Base-by-base conservation (phyloP, 2,888 invertebrate species). In the Erebia aethiops region DNA sequence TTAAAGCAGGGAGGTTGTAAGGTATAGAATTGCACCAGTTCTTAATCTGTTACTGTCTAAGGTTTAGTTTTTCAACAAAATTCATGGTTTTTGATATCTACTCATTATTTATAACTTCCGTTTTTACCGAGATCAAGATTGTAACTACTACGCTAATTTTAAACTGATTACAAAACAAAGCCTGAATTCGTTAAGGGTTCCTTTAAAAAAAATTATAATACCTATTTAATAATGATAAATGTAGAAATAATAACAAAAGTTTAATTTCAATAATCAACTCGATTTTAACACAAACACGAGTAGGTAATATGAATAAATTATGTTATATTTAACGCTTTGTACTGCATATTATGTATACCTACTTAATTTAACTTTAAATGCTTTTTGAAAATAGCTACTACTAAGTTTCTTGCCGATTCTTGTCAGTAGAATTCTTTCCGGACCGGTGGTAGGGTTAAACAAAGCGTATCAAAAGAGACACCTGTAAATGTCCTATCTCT, bases 71-170 rank as follows among this genome's bases (percentile, higher is more conserved):
- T 49, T 14, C 49, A 1, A 13, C 13, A 4, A 49, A 49, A 49
- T 49, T 49, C 4, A n/a, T n/a, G 4, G n/a, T 51, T n/a, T 49
- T 51, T 51, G 43, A 43, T 43, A 51, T 2, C 14, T 7, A 7
- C 51, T 14, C 8, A 51, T 1, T 51, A 51, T n/a, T 14, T n/a
- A n/a, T n/a, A n/a, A n/a, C 51, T 51, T 51, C 51, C 51, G 5
- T 51, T 51, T 51, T 51, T n/a, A 51, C n/a, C 51, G 51, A n/a
- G n/a, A 14, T 51, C n/a, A 51, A 51, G n/a, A n/a, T 51, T 51
- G n/a, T 51, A 51, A 51, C 14, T 5, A 51, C n/a, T 51, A 52
- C 9, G 52, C 2, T 16, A 52, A 52, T n/a, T 52, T n/a, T 52
- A 9, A 52, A 9, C 18, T 54, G 18, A 54, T 54, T 54, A 54